Evolutionary conservation across 2,797 vertebrate species (phyloP).

Genomic region (Australoheros facetus): DNA sequence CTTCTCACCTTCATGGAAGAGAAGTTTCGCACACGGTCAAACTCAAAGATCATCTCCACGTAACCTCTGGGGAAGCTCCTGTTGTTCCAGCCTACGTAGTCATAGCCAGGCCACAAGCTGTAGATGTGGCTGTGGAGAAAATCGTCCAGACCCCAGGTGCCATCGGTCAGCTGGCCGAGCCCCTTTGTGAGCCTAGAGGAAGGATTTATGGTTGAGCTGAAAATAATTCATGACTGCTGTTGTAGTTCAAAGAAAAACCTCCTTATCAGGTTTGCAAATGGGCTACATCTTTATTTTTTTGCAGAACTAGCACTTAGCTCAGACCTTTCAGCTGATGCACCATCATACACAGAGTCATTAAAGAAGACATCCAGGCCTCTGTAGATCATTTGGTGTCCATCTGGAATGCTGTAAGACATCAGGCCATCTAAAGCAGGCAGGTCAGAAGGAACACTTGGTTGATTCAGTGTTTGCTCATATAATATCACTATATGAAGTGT

Average conservation of each 20-base stretch:
- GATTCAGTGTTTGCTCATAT: neutral
- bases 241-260: neutral
- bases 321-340: constrained; percentile 88
- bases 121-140: constrained; percentile 93
- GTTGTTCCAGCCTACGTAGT: constrained; percentile 96
- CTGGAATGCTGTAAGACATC: constrained; percentile 90
- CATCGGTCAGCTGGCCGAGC: constrained; percentile 93
- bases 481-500: neutral
- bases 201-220: neutral
- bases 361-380: constrained; percentile 86
- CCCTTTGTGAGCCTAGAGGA: constrained; percentile 88
- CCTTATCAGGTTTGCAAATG: neutral
- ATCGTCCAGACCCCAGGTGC: constrained; percentile 93
- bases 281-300: neutral
- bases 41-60: constrained; percentile 94
- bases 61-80: constrained; percentile 86
- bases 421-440: constrained; percentile 85
- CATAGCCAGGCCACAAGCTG: constrained; percentile 92
- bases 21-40: constrained; percentile 93
- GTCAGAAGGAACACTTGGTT: neutral
- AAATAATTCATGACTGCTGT: neutral
- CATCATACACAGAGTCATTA: constrained; percentile 95
- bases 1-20: constrained; percentile 92
- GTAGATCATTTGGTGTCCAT: constrained; percentile 90
- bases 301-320: neutral